Evolutionary conservation across 2,888 invertebrate genomes (phyloP).

Genomic region (Ormia ochracea): DNA sequence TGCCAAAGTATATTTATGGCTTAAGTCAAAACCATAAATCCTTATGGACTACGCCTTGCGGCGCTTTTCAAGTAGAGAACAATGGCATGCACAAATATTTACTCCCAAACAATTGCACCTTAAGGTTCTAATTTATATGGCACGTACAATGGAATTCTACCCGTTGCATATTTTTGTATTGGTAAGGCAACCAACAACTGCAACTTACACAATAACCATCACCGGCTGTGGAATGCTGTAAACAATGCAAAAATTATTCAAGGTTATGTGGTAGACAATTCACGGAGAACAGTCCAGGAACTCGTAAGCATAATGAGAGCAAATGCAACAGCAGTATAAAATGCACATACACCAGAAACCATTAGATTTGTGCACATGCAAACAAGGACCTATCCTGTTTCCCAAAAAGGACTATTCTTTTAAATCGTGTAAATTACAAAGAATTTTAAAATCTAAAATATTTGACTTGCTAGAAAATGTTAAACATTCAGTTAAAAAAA

Average conservation of each 20-base stretch:
- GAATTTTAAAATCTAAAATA: too few relatives aligned
- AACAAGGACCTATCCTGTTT: too few relatives aligned
- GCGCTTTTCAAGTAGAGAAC: background rate
- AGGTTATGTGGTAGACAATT: background rate
- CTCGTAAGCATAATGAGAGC: too few relatives aligned
- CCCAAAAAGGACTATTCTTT: too few relatives aligned
- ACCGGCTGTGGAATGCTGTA: background rate
- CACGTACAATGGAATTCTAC: background rate
- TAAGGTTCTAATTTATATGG: background rate
- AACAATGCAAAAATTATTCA: conserved; percentile 16
- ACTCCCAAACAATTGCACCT: background rate
- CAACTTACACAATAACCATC: conserved; percentile 3
- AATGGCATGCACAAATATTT: background rate
- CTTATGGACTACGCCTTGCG: too few relatives aligned
- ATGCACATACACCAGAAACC: too few relatives aligned
- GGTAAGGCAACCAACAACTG: background rate
- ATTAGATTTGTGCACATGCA: too few relatives aligned
- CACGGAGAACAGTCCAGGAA: conserved; percentile 7
- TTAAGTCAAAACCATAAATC: background rate
- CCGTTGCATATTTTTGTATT: background rate
- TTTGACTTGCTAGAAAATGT: too few relatives aligned
- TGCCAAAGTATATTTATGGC: background rate
- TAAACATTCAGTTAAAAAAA: too few relatives aligned
- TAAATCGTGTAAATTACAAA: too few relatives aligned
- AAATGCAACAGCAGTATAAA: too few relatives aligned